phyloP scores from a whole-genome alignment of 2,888 invertebrate genomes.

The Lithophane leautieri region DNA sequence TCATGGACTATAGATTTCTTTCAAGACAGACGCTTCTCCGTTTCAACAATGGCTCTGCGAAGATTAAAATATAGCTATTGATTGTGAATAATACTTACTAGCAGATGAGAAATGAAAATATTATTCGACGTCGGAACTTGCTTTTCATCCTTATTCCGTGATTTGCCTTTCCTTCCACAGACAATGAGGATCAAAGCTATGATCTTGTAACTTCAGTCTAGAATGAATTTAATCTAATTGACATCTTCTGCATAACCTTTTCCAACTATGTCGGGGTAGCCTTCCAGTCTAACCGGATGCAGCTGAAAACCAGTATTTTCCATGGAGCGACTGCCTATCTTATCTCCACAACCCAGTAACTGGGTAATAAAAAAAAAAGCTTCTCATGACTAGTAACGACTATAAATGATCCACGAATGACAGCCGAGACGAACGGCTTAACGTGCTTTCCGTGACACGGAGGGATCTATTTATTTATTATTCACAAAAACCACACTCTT shows the following conservation, averaged over 20 bases:
- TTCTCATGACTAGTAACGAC: not conserved
- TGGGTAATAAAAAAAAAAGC: not conserved
- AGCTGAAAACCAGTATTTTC: not conserved
- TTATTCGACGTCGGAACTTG: constrained; percentile 45
- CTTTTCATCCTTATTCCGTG: constrained; percentile 55
- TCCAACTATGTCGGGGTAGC: not conserved
- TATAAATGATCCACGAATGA: not conserved
- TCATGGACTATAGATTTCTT: constrained; percentile 33
- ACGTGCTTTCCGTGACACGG: not conserved
- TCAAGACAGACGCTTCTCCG: constrained; percentile 53
- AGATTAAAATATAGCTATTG: constrained; percentile 64
- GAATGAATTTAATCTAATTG: not conserved
- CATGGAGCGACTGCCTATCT: too few relatives aligned
- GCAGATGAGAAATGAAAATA: constrained; percentile 57
- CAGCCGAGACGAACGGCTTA: not conserved
- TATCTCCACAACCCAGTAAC: not conserved
- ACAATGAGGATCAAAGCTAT: constrained; percentile 23
- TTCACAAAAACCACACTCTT: too few relatives aligned
- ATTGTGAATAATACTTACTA: constrained; percentile 55
- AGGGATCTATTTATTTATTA: too few relatives aligned
- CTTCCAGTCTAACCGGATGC: not conserved
- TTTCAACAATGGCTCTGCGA: constrained; percentile 57
- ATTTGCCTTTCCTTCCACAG: constrained; percentile 25
- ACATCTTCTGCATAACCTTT: not conserved
- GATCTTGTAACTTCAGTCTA: constrained; percentile 6